These are phyloP conservation scores for Nowickia ferox DNA, from an alignment of 2,888 invertebrate genomes.

Conservation along the genomic window DNA sequence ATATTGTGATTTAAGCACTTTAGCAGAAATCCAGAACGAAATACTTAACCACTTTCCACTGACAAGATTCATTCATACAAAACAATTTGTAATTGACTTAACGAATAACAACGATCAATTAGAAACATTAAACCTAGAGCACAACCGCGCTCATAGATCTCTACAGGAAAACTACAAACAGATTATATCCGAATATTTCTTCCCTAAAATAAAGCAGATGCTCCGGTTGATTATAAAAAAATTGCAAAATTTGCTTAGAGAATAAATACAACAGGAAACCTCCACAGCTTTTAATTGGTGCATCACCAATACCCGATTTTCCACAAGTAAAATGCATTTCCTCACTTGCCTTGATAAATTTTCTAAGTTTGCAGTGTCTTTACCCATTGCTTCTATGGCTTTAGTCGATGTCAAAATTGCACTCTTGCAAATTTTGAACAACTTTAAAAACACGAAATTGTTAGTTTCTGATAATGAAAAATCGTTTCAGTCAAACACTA, in stretches of 20 bases:
- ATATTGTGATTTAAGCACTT: constrained; percentile 15
- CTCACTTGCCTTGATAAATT: constrained; percentile 48
- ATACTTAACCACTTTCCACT: too few species aligned
- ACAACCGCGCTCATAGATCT: constrained; percentile 24
- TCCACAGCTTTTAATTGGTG: constrained; percentile 40
- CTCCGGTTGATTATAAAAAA: constrained; percentile 35
- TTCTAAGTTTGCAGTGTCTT: constrained; percentile 11
- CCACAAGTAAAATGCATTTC: constrained; percentile 36
- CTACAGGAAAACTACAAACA: not conserved
- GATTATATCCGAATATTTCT: constrained; percentile 22
- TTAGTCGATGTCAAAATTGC: too few species aligned
- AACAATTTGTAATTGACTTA: not conserved
- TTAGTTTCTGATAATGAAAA: constrained; percentile 2
- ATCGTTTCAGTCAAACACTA: constrained; percentile 10
- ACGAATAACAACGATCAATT: not conserved
- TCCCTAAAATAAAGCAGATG: constrained; percentile 49
- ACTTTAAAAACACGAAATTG: constrained; percentile 9
- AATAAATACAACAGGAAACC: constrained; percentile 49
- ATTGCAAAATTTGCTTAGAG: constrained; percentile 53
- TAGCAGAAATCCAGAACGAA: not conserved
- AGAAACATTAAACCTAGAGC: not conserved
- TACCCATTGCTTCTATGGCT: not conserved
- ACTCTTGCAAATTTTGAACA: constrained; percentile 30
- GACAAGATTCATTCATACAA: constrained; percentile 1
- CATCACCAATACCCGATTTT: constrained; percentile 30